phyloP scores from a whole-genome alignment of 2,113 vertebrate species.

The Zosterops lateralis region DNA sequence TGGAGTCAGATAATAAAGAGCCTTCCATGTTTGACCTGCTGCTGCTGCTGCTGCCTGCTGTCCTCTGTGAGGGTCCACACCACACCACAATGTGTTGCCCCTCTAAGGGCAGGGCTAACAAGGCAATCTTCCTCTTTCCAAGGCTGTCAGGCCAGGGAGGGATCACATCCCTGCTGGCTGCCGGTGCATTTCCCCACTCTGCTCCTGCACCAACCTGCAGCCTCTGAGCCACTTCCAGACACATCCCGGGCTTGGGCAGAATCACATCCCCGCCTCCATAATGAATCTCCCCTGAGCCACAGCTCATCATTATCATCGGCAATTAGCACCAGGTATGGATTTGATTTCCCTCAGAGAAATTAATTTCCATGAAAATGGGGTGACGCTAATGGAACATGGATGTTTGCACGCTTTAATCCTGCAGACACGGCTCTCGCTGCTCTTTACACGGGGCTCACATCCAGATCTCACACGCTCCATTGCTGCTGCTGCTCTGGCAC shows the following conservation, averaged over 20 bases:
- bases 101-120: not conserved
- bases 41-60: no score
- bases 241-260: not conserved
- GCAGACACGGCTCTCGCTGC: not conserved
- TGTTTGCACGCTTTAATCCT: not conserved
- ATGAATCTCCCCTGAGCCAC: not conserved
- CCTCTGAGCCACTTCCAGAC: not conserved
- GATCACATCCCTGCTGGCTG: not conserved
- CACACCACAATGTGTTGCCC: no score
- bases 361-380: conserved; percentile 24
- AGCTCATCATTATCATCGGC: not conserved
- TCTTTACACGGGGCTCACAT: not conserved
- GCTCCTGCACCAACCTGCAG: not conserved
- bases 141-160: not conserved
- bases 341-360: conserved; percentile 21
- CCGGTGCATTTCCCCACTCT: not conserved
- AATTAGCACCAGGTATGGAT: conserved; percentile 22
- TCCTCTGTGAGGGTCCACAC: no score
- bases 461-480: not conserved
- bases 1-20: no score
- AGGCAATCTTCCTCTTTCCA: not conserved
- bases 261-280: not conserved
- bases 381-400: not conserved
- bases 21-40: no score
- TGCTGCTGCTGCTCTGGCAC: not conserved